Base-by-base conservation (phyloP, 2,888 invertebrate species). In the Tyria jacobaeae region DNA sequence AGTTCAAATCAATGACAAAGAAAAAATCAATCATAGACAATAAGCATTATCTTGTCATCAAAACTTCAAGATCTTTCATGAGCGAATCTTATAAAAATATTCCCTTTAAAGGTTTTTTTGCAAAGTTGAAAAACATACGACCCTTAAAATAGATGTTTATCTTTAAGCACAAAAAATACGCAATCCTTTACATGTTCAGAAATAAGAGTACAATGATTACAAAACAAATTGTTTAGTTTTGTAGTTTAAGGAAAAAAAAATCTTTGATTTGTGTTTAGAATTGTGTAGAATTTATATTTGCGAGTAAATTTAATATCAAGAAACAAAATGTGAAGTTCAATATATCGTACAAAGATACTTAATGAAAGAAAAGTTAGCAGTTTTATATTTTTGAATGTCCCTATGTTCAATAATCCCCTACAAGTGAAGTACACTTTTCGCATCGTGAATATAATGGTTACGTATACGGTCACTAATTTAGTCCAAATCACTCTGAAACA, bases 151-250 rank as follows among this genome's bases (percentile, higher is more conserved):
- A 70, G 75, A 77, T 74, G 9, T 31, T 56, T 77, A 79, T 80
- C 81, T 72, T 60, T 70, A 60, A 55, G 54, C 41, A 49, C 64
- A 75, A 79, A 82, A 82, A 80, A 73, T 75, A 68, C 71, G 70
- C 78, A 80, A 83, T 76, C 77, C 79, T 82, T 83, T 79, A 73
- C 74, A 67, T 74, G 69, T 71, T 60, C 58, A 65, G 62, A 68
- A 71, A 73, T 74, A 71, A 57, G 60, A 31, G 57, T 74, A 78
- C 74, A 71, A 75, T 64, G 53, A 66, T n/a, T 3, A 53, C 61
- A 52, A 55, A 55, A 55, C n/a, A 55, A 25, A 6, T 15, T 64
- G 63, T 64, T 9, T 57, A 54, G 51, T 52, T 63, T 50, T 49
- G 15, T 25, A n/a, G 7, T 49, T 49, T 25, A 49, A 49, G 15